Percentiles rank a stretch among this genome's conserved stretches.
Evolutionary conservation across 2,113 vertebrate species (phyloP).

Genomic region (Petaurus breviceps): DNA sequence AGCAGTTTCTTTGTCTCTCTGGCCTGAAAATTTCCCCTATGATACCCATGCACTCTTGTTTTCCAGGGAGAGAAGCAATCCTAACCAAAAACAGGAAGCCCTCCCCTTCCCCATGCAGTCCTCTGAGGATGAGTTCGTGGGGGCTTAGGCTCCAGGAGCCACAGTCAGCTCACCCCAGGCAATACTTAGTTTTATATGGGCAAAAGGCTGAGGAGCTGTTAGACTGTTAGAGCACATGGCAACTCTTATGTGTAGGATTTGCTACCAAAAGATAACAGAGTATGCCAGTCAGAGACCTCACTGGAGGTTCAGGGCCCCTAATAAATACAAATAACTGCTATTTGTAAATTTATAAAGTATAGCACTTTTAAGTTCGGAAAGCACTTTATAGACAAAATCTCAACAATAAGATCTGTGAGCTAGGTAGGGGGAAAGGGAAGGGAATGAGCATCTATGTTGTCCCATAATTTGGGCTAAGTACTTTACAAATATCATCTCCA

Average conservation of each 20-base stretch:
- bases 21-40: constrained; percentile 21
- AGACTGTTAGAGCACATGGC: neutral
- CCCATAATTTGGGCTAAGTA: neutral
- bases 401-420: neutral
- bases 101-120: neutral
- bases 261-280: neutral
- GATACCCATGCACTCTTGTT: neutral
- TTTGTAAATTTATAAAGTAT: neutral
- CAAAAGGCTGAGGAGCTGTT: neutral
- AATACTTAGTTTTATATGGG: neutral
- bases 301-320: neutral
- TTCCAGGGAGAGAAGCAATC: constrained; percentile 8
- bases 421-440: neutral
- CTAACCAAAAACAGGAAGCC: neutral
- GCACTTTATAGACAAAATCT: neutral
- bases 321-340: neutral
- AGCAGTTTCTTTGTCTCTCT: neutral
- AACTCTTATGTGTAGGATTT: neutral
- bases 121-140: neutral
- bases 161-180: neutral
- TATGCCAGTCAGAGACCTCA: neutral
- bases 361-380: neutral
- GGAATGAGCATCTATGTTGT: neutral
- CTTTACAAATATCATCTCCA: neutral
- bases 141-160: neutral